Conservation (phyloP, 2,888 invertebrate species). For the Drosophila kokeensis region DNA sequence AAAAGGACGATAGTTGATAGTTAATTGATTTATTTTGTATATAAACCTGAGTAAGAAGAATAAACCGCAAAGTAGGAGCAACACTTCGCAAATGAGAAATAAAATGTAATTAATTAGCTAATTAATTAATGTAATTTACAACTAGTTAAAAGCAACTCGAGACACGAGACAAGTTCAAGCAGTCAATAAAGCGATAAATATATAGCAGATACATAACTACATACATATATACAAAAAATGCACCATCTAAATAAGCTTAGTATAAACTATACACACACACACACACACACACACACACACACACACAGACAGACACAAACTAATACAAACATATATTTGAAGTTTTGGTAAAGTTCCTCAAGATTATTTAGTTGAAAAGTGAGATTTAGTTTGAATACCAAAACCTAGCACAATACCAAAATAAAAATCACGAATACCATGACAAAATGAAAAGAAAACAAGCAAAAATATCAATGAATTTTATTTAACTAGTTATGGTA, state of each 20-base stretch:
- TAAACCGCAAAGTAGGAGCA: conserved; percentile 82
- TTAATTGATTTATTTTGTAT: conserved; percentile 55
- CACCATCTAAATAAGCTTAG: conserved; percentile 55
- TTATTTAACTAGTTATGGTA: conserved; percentile 68
- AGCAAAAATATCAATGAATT: conserved; percentile 64
- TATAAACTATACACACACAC: conserved; percentile 22
- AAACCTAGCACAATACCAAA: conserved; percentile 64
- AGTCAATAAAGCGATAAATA: conserved; percentile 60
- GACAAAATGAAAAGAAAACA: conserved; percentile 15
- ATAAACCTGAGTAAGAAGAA: conserved; percentile 38
- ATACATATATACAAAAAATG: conserved; percentile 35
- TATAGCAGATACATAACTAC: conserved; percentile 32
- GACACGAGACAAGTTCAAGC: conserved; percentile 64
- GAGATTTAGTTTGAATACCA: conserved; percentile 60
- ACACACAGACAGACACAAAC: conserved; percentile 36
- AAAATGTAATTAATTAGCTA: conserved; percentile 69
- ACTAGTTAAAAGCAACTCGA: conserved; percentile 52
- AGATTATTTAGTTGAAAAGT: conserved; percentile 56
- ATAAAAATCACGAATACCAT: conserved; percentile 43
- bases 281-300: conserved; percentile 22
- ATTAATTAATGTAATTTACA: conserved; percentile 57
- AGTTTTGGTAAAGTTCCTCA: conserved; percentile 76
- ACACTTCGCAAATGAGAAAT: conserved; percentile 81
- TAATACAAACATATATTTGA: conserved; percentile 50
- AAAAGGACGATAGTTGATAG: conserved; percentile 38